Evolutionary conservation across 2,113 vertebrate genomes (phyloP), one percentile per base, ranked within the genome.

Genomic region (Sinocyclocheilus rhinocerous): DNA sequence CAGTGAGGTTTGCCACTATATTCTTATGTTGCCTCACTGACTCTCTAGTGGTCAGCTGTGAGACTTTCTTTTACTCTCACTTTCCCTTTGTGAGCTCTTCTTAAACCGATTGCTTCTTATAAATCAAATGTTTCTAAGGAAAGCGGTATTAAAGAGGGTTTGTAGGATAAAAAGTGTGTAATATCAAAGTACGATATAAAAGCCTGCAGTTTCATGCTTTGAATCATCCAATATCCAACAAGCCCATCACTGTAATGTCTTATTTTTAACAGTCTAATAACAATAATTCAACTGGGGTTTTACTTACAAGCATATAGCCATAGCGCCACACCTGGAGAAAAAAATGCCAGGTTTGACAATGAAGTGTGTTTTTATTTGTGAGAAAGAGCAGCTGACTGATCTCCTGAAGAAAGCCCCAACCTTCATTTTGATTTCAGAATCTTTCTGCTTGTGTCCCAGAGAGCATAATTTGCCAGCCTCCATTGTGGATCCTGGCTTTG

Each of bases 401-500:
- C 76, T 84, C 73, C 26, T 24, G 61, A 79, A 78, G 69, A 81
- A 55, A 67, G 72, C 59, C 29, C 65, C 79, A 81, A 29, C 87
- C 88, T 86, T 89, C 84, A 92, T 94, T 94, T 92, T 87, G 90
- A 90, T 93, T 92, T 93, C 89, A 91, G 90, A 92, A 88, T 57
- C 85, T 89, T 91, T 85, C 88, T 89, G 73, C 78, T 76, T 85
- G 87, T 88, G 89, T 94, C 93, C 93, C 93, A 92, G 89, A 89
- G 93, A 92, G 94, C 91, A 92, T 93, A 90, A 94, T 94, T 94
- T 92, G 84, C 87, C 88, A 85, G 79, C 59, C 90, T 91, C 84
- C 79, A 76, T 90, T 91, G 86, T 78, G 48, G 29, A 87, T 29
- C 76, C 87, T 87, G 83, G 84, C 85, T 86, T 87, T 42, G 67